Evolutionary conservation across 1,140 invertebrate species (phyloP).

Genomic region (Bactericera cockerelli): DNA sequence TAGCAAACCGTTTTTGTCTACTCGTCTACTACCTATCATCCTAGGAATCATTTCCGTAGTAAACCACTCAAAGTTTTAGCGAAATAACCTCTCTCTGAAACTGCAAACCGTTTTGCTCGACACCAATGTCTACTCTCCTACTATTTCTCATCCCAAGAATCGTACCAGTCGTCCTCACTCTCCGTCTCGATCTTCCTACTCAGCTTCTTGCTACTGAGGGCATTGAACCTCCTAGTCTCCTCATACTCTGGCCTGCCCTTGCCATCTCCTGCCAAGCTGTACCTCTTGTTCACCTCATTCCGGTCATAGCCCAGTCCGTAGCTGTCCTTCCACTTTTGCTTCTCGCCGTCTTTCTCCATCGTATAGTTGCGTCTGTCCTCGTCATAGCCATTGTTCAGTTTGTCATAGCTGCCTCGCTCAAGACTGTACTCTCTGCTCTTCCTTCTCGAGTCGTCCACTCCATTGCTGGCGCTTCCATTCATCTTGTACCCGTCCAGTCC

Average conservation of each 20-base stretch:
- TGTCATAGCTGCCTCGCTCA: not conserved
- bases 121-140: not conserved
- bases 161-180: slow-evolving; percentile 5
- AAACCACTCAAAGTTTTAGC: no score
- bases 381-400: not conserved
- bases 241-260: not conserved
- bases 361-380: slow-evolving; percentile 1
- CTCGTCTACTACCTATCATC: no score
- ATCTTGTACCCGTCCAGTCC: not conserved
- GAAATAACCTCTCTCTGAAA: no score
- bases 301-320: not conserved
- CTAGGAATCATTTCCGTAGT: no score
- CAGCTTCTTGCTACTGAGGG: not conserved
- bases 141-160: slow-evolving; percentile 5
- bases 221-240: not conserved
- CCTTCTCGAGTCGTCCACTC: not conserved
- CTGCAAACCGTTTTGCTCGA: no score
- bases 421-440: not conserved
- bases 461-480: not conserved
- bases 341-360: not conserved
- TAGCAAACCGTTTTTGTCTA: no score
- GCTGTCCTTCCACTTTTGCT: not conserved
- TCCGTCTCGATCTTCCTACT: not conserved
- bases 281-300: not conserved
- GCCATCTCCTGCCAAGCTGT: not conserved